These are phyloP conservation scores for Malurus melanocephalus DNA, from an alignment of 2,113 vertebrate genomes.

Conservation along the genomic window DNA sequence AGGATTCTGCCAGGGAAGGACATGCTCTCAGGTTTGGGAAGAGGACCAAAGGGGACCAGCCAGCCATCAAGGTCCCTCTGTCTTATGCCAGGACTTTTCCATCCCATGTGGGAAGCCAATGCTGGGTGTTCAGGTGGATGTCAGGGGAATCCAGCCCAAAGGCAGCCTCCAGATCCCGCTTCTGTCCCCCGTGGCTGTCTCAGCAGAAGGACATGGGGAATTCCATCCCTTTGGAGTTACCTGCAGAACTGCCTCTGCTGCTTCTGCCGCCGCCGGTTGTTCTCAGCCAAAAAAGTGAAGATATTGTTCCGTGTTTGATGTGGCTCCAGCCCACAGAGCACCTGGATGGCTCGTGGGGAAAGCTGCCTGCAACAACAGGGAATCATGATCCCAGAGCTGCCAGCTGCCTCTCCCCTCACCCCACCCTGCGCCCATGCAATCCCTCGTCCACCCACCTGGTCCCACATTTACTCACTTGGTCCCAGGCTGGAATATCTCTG, in stretches of 20 bases:
- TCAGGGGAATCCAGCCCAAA: neutral
- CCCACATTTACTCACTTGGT: neutral
- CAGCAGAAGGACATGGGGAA: neutral
- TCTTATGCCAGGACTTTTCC: neutral
- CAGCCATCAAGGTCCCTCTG: neutral
- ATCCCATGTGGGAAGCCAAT: neutral
- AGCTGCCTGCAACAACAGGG: neutral
- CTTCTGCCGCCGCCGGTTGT: neutral
- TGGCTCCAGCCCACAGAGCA: neutral
- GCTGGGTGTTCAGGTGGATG: neutral
- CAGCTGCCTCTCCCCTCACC: neutral
- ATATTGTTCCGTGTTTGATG: neutral
- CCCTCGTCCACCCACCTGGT: neutral
- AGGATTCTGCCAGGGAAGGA: neutral
- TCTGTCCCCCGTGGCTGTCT: neutral
- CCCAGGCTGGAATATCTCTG: neutral
- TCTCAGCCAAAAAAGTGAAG: neutral
- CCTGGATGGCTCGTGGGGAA: neutral
- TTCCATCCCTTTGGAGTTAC: neutral
- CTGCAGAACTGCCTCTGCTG: neutral
- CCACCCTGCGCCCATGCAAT: neutral
- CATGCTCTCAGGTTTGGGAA: neutral
- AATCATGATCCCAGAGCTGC: neutral
- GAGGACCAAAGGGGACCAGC: too few relatives aligned
- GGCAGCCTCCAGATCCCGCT: neutral